A percentile compares a stretch with the other conserved stretches of the same genome.
Evolutionary conservation across 2,888 invertebrate species (phyloP).

Genomic region (Alcis repandata): DNA sequence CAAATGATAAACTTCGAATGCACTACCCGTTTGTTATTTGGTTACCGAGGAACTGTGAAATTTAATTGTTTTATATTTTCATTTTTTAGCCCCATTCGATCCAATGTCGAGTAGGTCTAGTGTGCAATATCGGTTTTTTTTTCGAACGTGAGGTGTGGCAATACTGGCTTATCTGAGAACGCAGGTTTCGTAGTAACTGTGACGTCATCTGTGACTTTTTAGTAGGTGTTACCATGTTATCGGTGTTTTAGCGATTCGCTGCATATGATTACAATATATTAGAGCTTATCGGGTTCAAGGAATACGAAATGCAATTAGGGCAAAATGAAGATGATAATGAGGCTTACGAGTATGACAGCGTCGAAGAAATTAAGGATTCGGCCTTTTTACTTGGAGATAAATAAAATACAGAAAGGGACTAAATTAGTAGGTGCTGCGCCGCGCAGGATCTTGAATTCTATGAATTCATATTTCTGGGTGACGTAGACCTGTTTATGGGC

Average conservation of each 20-base stretch:
- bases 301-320: conserved; percentile 5
- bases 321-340: background rate
- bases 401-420: too few relatives aligned
- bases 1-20: too few relatives aligned
- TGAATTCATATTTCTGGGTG: too few relatives aligned
- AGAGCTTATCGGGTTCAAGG: conserved; percentile 3
- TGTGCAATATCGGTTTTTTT: conserved; percentile 29
- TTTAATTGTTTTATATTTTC: too few relatives aligned
- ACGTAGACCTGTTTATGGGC: too few relatives aligned
- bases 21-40: too few relatives aligned
- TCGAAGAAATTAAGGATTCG: too few relatives aligned
- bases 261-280: conserved; percentile 19
- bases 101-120: background rate
- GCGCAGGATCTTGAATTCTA: too few relatives aligned
- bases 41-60: too few relatives aligned
- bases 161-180: conserved; percentile 31
- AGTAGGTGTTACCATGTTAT: conserved; percentile 3
- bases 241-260: conserved; percentile 7
- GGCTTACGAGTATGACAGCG: background rate
- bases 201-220: conserved; percentile 16
- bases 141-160: conserved; percentile 27
- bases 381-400: too few relatives aligned
- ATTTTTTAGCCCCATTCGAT: too few relatives aligned
- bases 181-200: background rate
- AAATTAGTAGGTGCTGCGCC: too few relatives aligned